Conservation (phyloP, 2,797 vertebrate genomes). For the Sebastes trivittatus region DNA sequence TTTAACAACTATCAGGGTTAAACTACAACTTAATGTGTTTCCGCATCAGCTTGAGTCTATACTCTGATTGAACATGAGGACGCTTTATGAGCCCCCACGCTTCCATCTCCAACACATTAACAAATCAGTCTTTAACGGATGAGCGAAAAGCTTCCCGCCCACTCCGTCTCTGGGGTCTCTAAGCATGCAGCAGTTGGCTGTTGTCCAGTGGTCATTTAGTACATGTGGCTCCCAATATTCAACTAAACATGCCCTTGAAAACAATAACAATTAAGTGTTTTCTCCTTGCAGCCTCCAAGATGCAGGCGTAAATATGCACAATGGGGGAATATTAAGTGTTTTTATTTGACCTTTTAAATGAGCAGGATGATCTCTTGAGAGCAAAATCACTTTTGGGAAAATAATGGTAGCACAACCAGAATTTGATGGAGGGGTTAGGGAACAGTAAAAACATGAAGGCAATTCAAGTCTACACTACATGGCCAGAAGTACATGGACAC, state of each 20-base stretch:
- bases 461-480: background rate
- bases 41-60: slow-evolving; percentile 10
- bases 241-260: slow-evolving; percentile 32
- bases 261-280: slow-evolving; percentile 1
- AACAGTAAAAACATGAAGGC: background rate
- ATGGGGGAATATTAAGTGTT: background rate
- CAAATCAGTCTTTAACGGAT: slow-evolving; percentile 26
- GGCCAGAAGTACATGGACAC: background rate
- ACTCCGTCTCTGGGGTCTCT: slow-evolving; percentile 2
- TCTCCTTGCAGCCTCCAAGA: background rate
- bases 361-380: background rate
- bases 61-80: slow-evolving; percentile 22
- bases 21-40: slow-evolving; percentile 38
- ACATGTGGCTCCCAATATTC: slow-evolving; percentile 12
- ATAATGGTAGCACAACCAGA: background rate
- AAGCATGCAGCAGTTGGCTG: background rate
- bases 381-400: background rate
- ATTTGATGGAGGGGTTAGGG: background rate
- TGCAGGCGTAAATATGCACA: background rate
- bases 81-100: slow-evolving; percentile 36
- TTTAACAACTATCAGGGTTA: background rate
- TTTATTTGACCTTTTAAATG: slow-evolving; percentile 12
- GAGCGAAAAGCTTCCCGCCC: slow-evolving; percentile 6
- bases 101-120: slow-evolving; percentile 42
- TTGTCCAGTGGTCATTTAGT: slow-evolving; percentile 32